These are phyloP conservation scores for Dysidea cf. avara DNA, from an alignment of 37 sponge, comb jelly and placozoan genomes.

Conservation along the genomic window DNA sequence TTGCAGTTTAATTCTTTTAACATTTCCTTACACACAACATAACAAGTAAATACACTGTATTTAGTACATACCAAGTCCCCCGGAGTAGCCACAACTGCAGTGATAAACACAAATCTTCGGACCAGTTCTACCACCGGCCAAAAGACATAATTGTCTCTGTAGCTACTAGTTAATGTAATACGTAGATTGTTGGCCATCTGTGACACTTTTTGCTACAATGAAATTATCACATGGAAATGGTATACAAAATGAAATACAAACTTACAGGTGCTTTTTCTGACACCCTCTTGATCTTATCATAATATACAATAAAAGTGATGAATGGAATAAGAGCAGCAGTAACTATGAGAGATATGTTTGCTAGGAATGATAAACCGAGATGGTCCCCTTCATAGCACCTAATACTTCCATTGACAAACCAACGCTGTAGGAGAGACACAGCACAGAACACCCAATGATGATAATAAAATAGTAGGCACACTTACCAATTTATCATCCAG, in stretches of 20 bases:
- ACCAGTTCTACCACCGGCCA: constrained; percentile 19
- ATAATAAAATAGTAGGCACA: too few species aligned
- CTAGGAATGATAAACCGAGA: constrained; percentile 7
- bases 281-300: constrained; percentile 7
- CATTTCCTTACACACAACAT: too few species aligned
- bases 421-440: constrained; percentile 6
- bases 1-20: too few species aligned
- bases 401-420: constrained; percentile 36
- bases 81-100: not conserved
- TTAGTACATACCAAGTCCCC: constrained; percentile 4
- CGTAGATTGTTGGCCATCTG: too few species aligned
- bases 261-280: not conserved
- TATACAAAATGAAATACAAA: not conserved
- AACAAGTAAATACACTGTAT: too few species aligned
- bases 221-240: not conserved
- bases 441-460: too few species aligned
- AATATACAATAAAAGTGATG: not conserved
- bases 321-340: constrained; percentile 2
- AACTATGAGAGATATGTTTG: not conserved
- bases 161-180: not conserved
- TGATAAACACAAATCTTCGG: constrained; percentile 9
- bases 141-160: not conserved
- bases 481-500: too few species aligned
- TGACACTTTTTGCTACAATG: too few species aligned
- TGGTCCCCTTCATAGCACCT: constrained; percentile 16